Evolutionary conservation across 2,888 invertebrate genomes (phyloP), one percentile per base, ranked within the genome.

Genomic region (Dicyrtoma fusca): DNA sequence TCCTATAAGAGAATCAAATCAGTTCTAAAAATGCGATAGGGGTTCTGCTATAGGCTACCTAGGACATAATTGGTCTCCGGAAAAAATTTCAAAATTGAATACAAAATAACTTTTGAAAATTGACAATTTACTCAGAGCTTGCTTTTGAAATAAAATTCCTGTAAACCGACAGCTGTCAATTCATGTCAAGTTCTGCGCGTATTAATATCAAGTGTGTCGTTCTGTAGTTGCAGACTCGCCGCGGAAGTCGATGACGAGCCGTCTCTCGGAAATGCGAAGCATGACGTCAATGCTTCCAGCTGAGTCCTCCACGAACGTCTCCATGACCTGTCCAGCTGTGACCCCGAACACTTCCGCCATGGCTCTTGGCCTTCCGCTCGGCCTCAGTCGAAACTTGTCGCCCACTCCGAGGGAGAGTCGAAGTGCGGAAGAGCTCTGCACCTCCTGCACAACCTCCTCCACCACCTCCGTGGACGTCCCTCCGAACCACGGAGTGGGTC

Each of bases 401-500:
- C 70, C 69, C 1, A 73, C 77, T 11, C 79, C 79, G 1, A 71
- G 78, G 51, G 80, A 80, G 71, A 77, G 77, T 74, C 72, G 77
- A 19, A 78, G 78, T 76, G 80, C 76, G 11, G 80, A 80, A 55
- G 80, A 79, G 47, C 62, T 80, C 0, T 77, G 80, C 42, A 88
- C 89, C 2, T 88, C 89, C 0, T 77, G 77, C 49, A 72, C 57
- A 11, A 72, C 71, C 55, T 26, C 13, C n/a, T n/a, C n/a, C n/a
- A n/a, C n/a, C 3, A 45, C 14, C 25, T 45, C 62, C 4, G 6
- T 19, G 19, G 69, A 55, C 21, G 21, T 44, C 25, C 6, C 14
- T 10, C 2, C 21, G 5, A n/a, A 55, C 19, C 19, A n/a, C n/a
- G n/a, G n/a, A n/a, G 10, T 63, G 8, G 4, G 14, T 49, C 66